These are phyloP conservation scores for Lagodon rhomboides DNA, from an alignment of 2,797 vertebrate species.

Conservation along the genomic window DNA sequence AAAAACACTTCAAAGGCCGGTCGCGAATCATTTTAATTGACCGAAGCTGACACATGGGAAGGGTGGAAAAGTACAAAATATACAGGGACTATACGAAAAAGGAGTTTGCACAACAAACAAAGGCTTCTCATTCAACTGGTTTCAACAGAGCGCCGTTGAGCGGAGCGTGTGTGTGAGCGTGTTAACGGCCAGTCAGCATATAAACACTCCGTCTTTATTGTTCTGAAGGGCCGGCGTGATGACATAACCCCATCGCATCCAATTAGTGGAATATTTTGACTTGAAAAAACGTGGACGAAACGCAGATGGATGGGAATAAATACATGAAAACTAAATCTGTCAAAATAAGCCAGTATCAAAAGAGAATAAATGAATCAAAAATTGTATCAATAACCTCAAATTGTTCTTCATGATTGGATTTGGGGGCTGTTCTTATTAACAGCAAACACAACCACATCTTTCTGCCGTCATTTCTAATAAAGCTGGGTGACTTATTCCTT, in stretches of 20 bases:
- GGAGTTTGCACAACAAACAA: conserved; percentile 38
- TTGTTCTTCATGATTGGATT: neutral
- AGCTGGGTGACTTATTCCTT: conserved; percentile 5
- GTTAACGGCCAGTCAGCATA: conserved; percentile 65
- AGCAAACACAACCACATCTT: conserved; percentile 13
- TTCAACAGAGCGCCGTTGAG: conserved; percentile 14
- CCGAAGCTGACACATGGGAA: conserved; percentile 13
- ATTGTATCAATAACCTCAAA: too few species aligned
- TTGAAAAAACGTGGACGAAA: neutral
- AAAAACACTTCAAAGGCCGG: conserved; percentile 33
- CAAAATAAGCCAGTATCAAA: neutral
- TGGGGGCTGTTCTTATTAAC: neutral
- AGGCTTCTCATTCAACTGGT: conserved; percentile 18
- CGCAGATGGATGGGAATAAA: neutral
- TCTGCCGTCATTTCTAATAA: neutral
- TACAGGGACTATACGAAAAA: neutral
- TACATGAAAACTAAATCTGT: neutral
- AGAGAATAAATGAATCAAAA: too few species aligned
- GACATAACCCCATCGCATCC: conserved; percentile 8
- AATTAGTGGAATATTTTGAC: conserved; percentile 18
- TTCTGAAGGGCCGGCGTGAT: conserved; percentile 19
- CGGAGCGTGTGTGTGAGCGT: conserved; percentile 33
- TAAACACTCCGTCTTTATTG: conserved; percentile 69
- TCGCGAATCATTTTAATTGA: conserved; percentile 35
- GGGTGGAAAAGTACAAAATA: neutral